Evolutionary conservation across 2,113 vertebrate genomes (phyloP).

Genomic region (Microtus oregoni): DNA sequence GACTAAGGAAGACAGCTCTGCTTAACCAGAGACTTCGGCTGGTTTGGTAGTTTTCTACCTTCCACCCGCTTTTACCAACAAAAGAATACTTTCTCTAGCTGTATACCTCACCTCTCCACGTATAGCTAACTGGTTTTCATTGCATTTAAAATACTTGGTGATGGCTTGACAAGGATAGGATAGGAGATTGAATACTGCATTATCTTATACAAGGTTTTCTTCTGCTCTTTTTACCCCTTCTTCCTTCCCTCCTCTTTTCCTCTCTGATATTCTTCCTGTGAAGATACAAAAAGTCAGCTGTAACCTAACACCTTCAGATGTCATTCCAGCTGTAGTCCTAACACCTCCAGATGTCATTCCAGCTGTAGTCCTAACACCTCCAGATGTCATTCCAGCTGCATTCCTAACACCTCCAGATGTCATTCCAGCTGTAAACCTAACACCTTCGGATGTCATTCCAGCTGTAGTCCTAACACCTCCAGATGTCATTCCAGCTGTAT

Average conservation of each 20-base stretch:
- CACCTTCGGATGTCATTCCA: too few species aligned
- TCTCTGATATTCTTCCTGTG: background rate
- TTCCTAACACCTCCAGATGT: too few species aligned
- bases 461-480: too few species aligned
- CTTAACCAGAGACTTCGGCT: background rate
- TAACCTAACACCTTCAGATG: too few species aligned
- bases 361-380: background rate
- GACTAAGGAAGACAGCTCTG: background rate
- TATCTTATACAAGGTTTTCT: background rate
- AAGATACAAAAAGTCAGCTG: background rate
- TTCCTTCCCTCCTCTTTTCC: too few species aligned
- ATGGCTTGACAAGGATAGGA: background rate
- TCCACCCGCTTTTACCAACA: background rate
- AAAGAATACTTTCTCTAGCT: background rate
- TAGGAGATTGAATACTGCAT: background rate
- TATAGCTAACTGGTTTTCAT: background rate
- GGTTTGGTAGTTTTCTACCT: background rate
- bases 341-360: background rate
- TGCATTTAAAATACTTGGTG: background rate
- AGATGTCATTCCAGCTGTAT: too few species aligned
- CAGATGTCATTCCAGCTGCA: too few species aligned
- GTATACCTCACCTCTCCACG: accelerated
- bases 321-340: too few species aligned
- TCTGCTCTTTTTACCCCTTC: background rate
- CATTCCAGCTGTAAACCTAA: too few species aligned